Base-by-base conservation (phyloP, 2,888 invertebrate genomes). In the Latheticus oryzae region DNA sequence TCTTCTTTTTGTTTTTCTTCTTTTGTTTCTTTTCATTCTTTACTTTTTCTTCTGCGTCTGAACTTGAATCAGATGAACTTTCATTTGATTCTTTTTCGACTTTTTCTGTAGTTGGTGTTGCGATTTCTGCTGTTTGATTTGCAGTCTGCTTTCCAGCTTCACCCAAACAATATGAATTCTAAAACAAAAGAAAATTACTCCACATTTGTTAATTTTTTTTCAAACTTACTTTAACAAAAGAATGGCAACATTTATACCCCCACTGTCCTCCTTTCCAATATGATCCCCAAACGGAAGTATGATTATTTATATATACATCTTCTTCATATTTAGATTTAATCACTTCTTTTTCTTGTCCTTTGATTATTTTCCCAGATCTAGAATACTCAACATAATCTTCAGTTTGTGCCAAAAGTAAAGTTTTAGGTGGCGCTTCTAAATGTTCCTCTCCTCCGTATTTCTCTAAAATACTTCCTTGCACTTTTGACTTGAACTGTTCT, bases 161-260 rank as follows among this genome's bases (percentile, higher is more conserved):
- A 0, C 94, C 94, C 15, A 91, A 87, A 68, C 95, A 95, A 73
- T 94, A 95, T 0, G 93, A 92, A 81, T 93, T 91, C 84, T 87
- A 70, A 21, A 76, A 76, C 58, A 75, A 73, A 24, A 2, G 2
- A 24, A 8, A 24, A 24, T 1, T 2, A 13, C n/a, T n/a, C n/a
- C n/a, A n/a, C n/a, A n/a, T n/a, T n/a, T 32, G 9, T 5, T 13
- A 32, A 13, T 35, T n/a, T n/a, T n/a, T n/a, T n/a, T n/a, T n/a
- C n/a, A n/a, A n/a, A n/a, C n/a, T 45, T 76, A 85, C 86, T 82
- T 90, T 90, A 4, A 98, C 86, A 61, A 90, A 89, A 0, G 95
- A 94, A 75, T 95, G 90, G 78, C 99, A 99, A 73, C 99, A 99
- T 73, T 91, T 90, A 79, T 89, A 99, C 0, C 98, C 99, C 99